Evolutionary conservation across 2,113 vertebrate species (phyloP).

Genomic region (Periophthalmus modestus): DNA sequence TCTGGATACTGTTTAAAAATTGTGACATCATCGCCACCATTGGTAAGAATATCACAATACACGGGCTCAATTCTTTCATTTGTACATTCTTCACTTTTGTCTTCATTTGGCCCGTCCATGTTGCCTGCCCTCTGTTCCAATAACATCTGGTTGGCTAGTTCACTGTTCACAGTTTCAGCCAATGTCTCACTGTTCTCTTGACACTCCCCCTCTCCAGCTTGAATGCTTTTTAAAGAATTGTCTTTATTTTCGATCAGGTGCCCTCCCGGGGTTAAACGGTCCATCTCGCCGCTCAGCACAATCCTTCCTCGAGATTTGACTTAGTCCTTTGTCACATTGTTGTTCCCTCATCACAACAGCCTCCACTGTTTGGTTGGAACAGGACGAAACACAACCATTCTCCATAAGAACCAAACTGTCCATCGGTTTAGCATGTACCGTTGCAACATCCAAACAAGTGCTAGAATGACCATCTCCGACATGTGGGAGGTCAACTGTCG

Average conservation of each 20-base stretch:
- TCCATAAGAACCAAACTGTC: slow-evolving; percentile 36
- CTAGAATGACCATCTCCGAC: slow-evolving; percentile 38
- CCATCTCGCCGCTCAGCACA: slow-evolving; percentile 31
- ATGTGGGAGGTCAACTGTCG: slow-evolving; percentile 42
- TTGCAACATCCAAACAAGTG: slow-evolving; percentile 27
- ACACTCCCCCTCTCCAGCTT: slow-evolving; percentile 23
- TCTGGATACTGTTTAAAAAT: slow-evolving; percentile 19
- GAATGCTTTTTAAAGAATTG: slow-evolving; percentile 18
- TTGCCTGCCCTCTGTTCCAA: slow-evolving; percentile 33
- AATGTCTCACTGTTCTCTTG: not conserved
- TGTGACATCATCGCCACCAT: slow-evolving; percentile 19
- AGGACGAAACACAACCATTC: slow-evolving; percentile 17
- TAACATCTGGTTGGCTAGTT: slow-evolving; percentile 50
- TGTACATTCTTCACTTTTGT: slow-evolving; percentile 40
- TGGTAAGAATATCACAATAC: slow-evolving; percentile 32
- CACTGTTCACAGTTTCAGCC: slow-evolving; percentile 35
- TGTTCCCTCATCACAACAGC: slow-evolving; percentile 24
- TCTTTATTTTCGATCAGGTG: slow-evolving; percentile 48
- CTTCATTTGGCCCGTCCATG: slow-evolving; percentile 18
- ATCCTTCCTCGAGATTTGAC: slow-evolving; percentile 22
- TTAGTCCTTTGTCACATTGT: slow-evolving; percentile 31
- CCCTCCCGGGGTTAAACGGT: slow-evolving; percentile 41
- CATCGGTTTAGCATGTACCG: slow-evolving; percentile 10
- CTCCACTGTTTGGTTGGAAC: slow-evolving; percentile 22
- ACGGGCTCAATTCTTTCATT: slow-evolving; percentile 10